Percentiles rank a stretch among this genome's conserved stretches.
Evolutionary conservation across 2,797 vertebrate genomes (phyloP).

Genomic region (Lateolabrax maculatus): DNA sequence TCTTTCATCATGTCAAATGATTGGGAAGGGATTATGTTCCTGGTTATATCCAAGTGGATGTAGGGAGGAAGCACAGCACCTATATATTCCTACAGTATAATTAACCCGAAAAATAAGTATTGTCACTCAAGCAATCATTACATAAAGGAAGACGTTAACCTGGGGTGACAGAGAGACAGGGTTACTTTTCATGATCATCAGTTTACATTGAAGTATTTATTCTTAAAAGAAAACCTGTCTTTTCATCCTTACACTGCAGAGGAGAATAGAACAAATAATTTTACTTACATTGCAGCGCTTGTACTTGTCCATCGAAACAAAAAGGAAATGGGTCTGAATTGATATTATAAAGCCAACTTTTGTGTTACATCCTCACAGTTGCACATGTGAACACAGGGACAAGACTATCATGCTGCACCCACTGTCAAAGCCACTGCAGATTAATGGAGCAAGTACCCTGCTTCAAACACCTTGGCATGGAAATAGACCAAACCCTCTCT

Average conservation of each 20-base stretch:
- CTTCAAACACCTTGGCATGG: too few species aligned
- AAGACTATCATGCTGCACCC: too few species aligned
- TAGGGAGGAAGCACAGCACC: neutral
- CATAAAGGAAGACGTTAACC: slow-evolving; percentile 27
- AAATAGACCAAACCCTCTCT: too few species aligned
- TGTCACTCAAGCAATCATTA: slow-evolving; percentile 22
- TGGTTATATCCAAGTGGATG: neutral
- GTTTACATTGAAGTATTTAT: slow-evolving; percentile 15
- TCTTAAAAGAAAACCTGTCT: slow-evolving; percentile 1
- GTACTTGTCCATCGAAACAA: neutral
- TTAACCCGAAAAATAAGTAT: slow-evolving; percentile 25
- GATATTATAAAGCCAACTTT: neutral
- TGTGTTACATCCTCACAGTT: neutral
- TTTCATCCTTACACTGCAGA: neutral
- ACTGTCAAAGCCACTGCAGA: too few species aligned
- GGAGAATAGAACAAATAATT: neutral
- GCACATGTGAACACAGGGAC: neutral
- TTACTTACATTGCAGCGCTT: neutral
- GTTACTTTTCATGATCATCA: slow-evolving; percentile 36
- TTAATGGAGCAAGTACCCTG: too few species aligned
- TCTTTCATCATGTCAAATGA: neutral
- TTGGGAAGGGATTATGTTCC: neutral
- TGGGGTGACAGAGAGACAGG: slow-evolving; percentile 25
- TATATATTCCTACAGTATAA: neutral
- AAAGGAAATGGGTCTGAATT: neutral